A percentile compares a stretch with the other conserved stretches of the same genome.
Evolutionary conservation across 2,797 vertebrate genomes (phyloP).

Genomic region (Coregonus sp.): DNA sequence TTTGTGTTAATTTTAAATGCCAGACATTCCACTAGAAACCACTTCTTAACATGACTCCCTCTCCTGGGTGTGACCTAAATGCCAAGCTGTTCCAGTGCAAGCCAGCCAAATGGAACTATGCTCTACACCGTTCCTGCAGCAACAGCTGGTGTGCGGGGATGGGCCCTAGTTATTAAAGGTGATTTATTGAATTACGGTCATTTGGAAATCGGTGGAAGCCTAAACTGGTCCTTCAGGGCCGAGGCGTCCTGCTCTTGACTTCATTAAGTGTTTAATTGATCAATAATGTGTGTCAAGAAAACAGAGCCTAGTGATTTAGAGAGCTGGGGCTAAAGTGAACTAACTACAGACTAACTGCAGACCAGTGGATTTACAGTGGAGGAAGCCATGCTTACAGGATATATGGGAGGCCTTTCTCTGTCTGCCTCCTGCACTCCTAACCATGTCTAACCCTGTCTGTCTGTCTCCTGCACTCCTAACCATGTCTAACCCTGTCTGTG

Average conservation of each 20-base stretch:
- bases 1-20: constrained; percentile 28
- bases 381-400: background rate
- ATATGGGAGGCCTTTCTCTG: background rate
- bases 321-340: constrained; percentile 5
- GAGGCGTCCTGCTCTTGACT: constrained; percentile 28
- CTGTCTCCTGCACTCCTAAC: too few species aligned
- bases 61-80: constrained; percentile 36
- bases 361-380: background rate
- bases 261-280: constrained; percentile 42
- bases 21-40: constrained; percentile 34
- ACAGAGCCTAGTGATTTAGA: constrained; percentile 15
- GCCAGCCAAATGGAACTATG: constrained; percentile 13
- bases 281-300: constrained; percentile 38
- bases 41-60: constrained; percentile 27
- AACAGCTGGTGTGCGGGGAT: constrained; percentile 30
- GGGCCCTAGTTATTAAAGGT: constrained; percentile 22
- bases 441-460: too few species aligned
- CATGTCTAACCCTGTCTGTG: too few species aligned
- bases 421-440: too few species aligned
- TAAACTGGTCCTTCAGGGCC: constrained; percentile 31
- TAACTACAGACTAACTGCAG: background rate
- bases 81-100: constrained; percentile 26
- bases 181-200: constrained; percentile 37
- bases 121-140: constrained; percentile 1
- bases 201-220: constrained; percentile 35